A percentile compares a stretch with the other conserved stretches of the same genome.
These are phyloP conservation scores for Penelope pileata DNA, from an alignment of 2,113 vertebrate genomes.

Conservation along the genomic window DNA sequence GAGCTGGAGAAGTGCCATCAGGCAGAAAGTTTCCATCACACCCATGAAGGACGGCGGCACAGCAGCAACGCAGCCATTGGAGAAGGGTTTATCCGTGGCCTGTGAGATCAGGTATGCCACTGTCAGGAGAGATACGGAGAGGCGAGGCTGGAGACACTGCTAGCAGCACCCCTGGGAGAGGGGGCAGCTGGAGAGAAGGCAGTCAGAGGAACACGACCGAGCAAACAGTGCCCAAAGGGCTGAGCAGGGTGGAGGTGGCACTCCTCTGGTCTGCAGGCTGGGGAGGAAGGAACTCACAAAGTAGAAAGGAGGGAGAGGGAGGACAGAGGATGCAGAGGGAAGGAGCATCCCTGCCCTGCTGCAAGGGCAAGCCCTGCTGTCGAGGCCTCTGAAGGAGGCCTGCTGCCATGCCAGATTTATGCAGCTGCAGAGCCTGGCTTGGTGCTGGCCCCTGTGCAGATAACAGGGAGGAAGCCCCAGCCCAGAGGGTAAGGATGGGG, in stretches of 20 bases:
- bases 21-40: constrained; percentile 23
- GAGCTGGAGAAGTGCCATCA: background rate
- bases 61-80: background rate
- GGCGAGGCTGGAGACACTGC: background rate
- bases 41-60: background rate
- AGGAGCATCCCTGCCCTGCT: background rate
- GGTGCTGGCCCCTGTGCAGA: background rate
- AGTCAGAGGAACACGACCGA: background rate
- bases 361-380: background rate
- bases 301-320: background rate
- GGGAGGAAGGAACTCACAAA: background rate
- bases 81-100: background rate
- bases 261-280: background rate
- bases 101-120: background rate
- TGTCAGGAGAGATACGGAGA: background rate
- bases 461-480: background rate
- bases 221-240: background rate
- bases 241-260: accelerated
- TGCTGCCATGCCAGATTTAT: background rate
- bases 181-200: background rate
- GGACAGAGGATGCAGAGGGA: background rate
- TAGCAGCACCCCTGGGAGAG: background rate
- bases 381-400: background rate
- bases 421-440: background rate
- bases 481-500: background rate